Evolutionary conservation across 2,797 vertebrate genomes (phyloP).

Genomic region (Phoeniculus purpureus): DNA sequence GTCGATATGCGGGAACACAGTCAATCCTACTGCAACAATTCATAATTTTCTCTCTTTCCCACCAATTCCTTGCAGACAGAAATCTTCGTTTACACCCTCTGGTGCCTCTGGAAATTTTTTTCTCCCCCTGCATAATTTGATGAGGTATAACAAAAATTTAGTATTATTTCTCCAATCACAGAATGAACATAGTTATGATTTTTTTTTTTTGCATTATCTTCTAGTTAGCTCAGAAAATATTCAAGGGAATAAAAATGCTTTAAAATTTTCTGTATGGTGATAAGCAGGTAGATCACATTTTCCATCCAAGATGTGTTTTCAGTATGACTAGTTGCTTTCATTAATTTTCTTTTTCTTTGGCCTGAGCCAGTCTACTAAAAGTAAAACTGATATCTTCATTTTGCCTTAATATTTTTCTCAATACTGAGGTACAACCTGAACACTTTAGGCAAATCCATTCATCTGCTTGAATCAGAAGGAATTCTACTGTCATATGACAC

Average conservation of each 20-base stretch:
- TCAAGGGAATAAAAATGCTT: not conserved
- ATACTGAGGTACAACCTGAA: not conserved
- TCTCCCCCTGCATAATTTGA: not conserved
- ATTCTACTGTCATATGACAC: not conserved
- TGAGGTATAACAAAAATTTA: not conserved
- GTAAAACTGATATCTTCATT: conserved; percentile 24
- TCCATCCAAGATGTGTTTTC: not conserved
- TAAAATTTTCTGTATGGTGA: not conserved
- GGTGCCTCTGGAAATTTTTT: not conserved
- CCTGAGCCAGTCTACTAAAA: not conserved
- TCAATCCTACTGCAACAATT: not conserved
- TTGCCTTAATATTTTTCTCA: not conserved
- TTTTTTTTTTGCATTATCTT: not conserved
- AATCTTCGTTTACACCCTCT: not conserved
- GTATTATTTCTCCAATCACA: not conserved
- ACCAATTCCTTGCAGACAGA: not conserved
- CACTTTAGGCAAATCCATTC: not conserved
- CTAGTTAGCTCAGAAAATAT: not conserved
- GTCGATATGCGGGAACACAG: not conserved
- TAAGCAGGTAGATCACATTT: not conserved
- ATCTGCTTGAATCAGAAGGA: not conserved
- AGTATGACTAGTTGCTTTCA: not conserved
- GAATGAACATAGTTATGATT: not conserved
- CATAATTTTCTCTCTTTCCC: not conserved
- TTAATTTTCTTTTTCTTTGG: not conserved